These are phyloP conservation scores for Sarcophaga carnaria DNA, from an alignment of 2,888 invertebrate genomes.

Conservation along the genomic window DNA sequence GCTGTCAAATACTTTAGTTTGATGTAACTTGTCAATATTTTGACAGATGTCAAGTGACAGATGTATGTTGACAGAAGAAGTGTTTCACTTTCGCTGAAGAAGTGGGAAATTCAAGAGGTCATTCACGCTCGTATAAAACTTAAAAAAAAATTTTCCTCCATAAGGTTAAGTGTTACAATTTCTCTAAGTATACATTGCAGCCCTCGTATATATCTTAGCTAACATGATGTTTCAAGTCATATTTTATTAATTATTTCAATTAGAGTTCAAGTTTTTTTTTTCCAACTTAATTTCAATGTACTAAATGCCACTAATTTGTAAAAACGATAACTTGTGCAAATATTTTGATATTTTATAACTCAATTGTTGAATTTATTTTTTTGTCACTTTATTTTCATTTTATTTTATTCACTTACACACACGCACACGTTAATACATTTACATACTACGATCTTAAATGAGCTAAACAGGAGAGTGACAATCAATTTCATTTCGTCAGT, in stretches of 20 bases:
- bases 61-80: too few relatives aligned
- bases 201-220: not conserved
- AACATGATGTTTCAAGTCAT: not conserved
- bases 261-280: constrained; percentile 7
- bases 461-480: constrained; percentile 15
- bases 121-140: too few relatives aligned
- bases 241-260: constrained; percentile 44
- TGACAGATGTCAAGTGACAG: too few relatives aligned
- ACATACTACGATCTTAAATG: not conserved
- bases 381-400: not conserved
- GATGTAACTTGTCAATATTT: too few relatives aligned
- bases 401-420: too few relatives aligned
- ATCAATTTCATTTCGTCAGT: not conserved
- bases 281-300: constrained; percentile 57
- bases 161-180: too few relatives aligned
- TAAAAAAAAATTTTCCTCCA: too few relatives aligned
- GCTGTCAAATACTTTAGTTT: too few relatives aligned
- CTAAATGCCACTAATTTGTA: constrained; percentile 62
- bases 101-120: too few relatives aligned
- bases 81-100: too few relatives aligned
- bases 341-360: constrained; percentile 49
- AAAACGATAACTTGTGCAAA: constrained; percentile 46
- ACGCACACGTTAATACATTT: not conserved
- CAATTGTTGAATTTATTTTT: constrained; percentile 15
- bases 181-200: too few relatives aligned